These are phyloP conservation scores for Merops nubicus DNA, from an alignment of 2,113 vertebrate species.

Conservation along the genomic window DNA sequence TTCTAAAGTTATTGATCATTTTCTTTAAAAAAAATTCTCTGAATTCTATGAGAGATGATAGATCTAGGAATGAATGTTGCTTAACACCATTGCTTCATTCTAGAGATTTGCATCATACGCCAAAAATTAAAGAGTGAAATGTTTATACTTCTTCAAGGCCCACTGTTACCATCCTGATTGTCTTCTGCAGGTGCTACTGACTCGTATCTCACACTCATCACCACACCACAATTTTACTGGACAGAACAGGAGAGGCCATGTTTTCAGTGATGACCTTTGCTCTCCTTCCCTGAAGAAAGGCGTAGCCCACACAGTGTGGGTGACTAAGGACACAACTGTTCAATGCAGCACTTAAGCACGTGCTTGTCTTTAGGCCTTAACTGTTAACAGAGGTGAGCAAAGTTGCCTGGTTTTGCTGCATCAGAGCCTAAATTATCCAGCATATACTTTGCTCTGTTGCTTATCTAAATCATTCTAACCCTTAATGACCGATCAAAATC, in stretches of 20 bases:
- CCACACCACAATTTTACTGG: neutral
- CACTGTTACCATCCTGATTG: neutral
- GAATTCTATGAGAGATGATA: neutral
- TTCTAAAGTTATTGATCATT: neutral
- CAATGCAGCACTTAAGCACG: neutral
- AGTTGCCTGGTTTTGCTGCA: neutral
- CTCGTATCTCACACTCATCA: neutral
- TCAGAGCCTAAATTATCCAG: neutral
- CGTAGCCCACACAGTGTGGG: accelerated
- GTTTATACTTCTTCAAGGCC: neutral
- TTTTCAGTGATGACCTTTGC: neutral
- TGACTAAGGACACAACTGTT: neutral
- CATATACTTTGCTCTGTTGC: neutral
- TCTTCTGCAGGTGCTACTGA: neutral
- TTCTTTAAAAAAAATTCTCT: neutral
- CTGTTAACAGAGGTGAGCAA: neutral
- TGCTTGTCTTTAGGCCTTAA: neutral
- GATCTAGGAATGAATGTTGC: neutral
- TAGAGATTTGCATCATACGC: neutral
- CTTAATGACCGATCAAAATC: neutral
- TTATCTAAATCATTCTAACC: neutral
- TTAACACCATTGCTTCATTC: neutral
- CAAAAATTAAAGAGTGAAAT: neutral
- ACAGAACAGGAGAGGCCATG: neutral
- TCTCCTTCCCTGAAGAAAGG: neutral